These are phyloP conservation scores for Sicus ferrugineus DNA, from an alignment of 2,888 invertebrate species.

Conservation along the genomic window DNA sequence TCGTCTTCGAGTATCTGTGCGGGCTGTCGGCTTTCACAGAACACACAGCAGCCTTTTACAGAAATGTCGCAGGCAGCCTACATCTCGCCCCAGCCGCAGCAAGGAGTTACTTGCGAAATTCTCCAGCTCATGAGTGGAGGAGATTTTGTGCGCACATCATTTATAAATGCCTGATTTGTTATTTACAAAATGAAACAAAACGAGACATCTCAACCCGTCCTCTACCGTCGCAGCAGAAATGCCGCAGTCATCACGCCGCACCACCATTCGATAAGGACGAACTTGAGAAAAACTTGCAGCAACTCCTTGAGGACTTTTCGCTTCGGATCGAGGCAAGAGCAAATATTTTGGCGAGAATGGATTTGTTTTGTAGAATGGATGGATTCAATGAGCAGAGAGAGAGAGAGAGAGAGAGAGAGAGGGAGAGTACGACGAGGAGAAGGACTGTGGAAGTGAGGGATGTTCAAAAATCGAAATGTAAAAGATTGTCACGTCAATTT, in stretches of 20 bases:
- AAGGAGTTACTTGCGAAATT: conserved; percentile 20
- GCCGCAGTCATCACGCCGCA: conserved; percentile 16
- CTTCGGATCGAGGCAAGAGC: conserved; percentile 16
- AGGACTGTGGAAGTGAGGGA: conserved; percentile 35
- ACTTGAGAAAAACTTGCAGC: not conserved
- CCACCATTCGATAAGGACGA: not conserved
- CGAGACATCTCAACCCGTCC: not conserved
- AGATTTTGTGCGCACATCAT: conserved; percentile 60
- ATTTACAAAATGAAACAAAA: conserved; percentile 60
- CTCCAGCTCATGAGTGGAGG: conserved; percentile 16
- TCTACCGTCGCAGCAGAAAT: no score
- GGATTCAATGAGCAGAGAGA: not conserved
- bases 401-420: not conserved
- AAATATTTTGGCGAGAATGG: conserved; percentile 5
- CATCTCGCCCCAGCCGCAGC: not conserved
- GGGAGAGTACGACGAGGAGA: conserved; percentile 35
- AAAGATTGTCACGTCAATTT: conserved; percentile 58
- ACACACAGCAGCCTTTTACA: not conserved
- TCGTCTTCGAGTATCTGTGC: conserved; percentile 35
- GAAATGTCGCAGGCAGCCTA: conserved; percentile 35
- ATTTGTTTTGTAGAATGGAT: conserved; percentile 26
- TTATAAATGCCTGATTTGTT: conserved; percentile 63
- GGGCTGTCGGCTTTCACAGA: not conserved
- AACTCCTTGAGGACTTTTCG: conserved; percentile 40
- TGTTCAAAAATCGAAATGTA: conserved; percentile 52